These are phyloP conservation scores for Oreocharis arfaki DNA, from an alignment of 2,113 vertebrate species.

Conservation along the genomic window DNA sequence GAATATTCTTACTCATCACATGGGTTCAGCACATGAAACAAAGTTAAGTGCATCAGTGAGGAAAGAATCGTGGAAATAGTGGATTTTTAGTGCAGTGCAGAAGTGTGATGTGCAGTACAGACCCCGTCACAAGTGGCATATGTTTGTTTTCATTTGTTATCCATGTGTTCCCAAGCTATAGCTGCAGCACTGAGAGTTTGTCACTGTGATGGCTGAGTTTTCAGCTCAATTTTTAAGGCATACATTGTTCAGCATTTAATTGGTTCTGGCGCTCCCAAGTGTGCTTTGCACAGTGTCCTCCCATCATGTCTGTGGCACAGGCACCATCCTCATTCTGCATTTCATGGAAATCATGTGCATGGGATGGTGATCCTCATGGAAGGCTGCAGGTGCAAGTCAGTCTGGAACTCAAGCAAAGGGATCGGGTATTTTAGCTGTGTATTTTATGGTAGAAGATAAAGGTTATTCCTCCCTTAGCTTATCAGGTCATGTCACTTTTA, in stretches of 20 bases:
- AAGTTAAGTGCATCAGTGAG: background rate
- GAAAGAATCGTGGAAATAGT: rapidly evolving
- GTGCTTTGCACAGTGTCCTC: background rate
- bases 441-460: background rate
- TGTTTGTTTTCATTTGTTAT: rapidly evolving
- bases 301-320: rapidly evolving
- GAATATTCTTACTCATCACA: background rate
- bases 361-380: background rate
- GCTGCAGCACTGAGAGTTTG: background rate
- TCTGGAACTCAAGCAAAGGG: background rate
- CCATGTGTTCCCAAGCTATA: background rate
- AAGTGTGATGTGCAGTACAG: background rate
- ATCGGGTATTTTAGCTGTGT: background rate
- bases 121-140: too few relatives aligned
- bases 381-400: background rate
- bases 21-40: background rate
- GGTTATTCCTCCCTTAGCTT: background rate
- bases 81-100: background rate
- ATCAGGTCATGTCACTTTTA: background rate
- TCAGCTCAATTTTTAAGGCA: background rate
- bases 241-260: background rate
- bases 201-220: background rate
- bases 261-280: background rate
- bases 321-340: background rate
- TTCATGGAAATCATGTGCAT: background rate